A percentile compares a stretch with the other conserved stretches of the same genome.
Conservation (phyloP, 2,888 invertebrate species). For the Megaustenia siamemsis region DNA sequence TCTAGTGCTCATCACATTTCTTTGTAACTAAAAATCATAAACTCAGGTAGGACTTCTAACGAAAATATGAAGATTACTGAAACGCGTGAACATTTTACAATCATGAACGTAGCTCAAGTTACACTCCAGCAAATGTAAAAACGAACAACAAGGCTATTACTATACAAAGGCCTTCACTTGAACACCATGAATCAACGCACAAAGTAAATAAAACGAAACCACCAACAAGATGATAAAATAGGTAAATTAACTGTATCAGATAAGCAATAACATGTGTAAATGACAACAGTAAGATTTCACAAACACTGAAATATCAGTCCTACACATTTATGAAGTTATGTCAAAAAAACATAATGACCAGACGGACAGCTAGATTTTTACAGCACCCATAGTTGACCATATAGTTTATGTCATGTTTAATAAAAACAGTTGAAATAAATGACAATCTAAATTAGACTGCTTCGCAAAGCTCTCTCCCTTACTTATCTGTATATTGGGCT, state of each 20-base stretch:
- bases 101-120: neutral
- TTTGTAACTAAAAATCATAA: too few relatives aligned
- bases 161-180: neutral
- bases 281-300: slow-evolving; percentile 1
- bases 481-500: neutral
- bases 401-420: neutral
- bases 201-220: neutral
- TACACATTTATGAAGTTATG: neutral
- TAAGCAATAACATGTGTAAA: neutral
- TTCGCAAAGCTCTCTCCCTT: neutral
- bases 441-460: neutral
- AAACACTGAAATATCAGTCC: neutral
- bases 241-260: neutral
- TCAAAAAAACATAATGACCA: neutral
- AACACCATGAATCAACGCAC: neutral
- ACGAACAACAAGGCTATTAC: neutral
- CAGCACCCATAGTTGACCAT: neutral
- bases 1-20: too few relatives aligned
- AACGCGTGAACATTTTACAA: too few relatives aligned
- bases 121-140: neutral
- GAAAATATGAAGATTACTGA: too few relatives aligned
- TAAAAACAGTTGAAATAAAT: slow-evolving; percentile 15
- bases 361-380: neutral
- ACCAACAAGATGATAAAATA: neutral
- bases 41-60: too few relatives aligned